Conservation (phyloP, 2,888 invertebrate genomes). For the Cryptocephalus moraei region DNA sequence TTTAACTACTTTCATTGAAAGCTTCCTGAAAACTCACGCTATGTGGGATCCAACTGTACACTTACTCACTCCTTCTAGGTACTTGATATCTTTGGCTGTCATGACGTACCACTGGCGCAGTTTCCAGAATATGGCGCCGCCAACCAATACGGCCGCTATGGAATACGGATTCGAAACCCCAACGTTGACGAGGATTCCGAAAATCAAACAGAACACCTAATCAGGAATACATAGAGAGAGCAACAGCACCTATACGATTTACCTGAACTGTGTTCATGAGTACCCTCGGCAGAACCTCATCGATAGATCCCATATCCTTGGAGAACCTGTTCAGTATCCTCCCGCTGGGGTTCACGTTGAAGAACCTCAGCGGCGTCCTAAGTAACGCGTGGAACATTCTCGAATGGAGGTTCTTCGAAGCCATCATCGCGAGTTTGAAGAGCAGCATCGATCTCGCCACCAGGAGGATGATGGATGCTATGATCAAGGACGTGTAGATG, state of each 20-base stretch:
- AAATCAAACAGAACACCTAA: no score
- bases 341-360: slow-evolving; percentile 73
- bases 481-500: slow-evolving; percentile 48
- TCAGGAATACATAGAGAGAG: no score
- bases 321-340: slow-evolving; percentile 71
- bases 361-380: slow-evolving; percentile 53
- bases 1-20: no score
- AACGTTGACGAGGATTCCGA: slow-evolving; percentile 55
- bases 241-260: no score
- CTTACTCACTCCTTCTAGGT: slow-evolving; percentile 45
- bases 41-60: slow-evolving; percentile 2
- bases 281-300: slow-evolving; percentile 59
- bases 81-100: slow-evolving; percentile 62
- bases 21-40: no score
- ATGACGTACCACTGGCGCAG: slow-evolving; percentile 54
- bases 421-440: slow-evolving; percentile 61
- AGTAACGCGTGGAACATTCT: slow-evolving; percentile 66
- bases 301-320: slow-evolving; percentile 72
- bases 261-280: slow-evolving; percentile 53
- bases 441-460: slow-evolving; percentile 56
- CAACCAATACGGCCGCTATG: slow-evolving; percentile 48
- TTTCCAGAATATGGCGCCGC: slow-evolving; percentile 52
- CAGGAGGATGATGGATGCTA: slow-evolving; percentile 47
- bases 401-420: slow-evolving; percentile 67
- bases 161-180: slow-evolving; percentile 57